These are phyloP conservation scores for Platanista minor DNA, from an alignment of 2,113 vertebrate genomes.

Conservation along the genomic window DNA sequence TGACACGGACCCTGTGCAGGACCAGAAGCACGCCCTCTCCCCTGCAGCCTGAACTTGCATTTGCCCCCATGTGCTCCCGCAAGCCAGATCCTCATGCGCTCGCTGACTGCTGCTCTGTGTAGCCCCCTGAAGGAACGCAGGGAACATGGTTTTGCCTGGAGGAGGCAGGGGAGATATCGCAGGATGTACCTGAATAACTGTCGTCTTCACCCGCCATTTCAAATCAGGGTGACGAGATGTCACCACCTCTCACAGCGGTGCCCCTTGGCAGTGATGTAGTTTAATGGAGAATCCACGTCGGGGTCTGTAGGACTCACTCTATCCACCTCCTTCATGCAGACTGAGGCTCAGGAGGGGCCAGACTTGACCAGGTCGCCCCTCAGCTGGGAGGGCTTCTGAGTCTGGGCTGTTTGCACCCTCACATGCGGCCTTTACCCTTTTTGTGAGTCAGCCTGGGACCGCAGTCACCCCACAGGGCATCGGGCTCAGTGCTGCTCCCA, in stretches of 20 bases:
- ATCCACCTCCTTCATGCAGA: not conserved
- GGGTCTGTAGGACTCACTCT: not conserved
- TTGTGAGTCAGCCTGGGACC: not conserved
- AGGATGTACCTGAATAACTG: not conserved
- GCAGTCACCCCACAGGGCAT: not conserved
- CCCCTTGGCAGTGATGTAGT: not conserved
- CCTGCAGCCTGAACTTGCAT: not conserved
- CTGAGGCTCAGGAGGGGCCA: not conserved
- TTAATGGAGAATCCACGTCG: not conserved
- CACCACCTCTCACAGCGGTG: not conserved
- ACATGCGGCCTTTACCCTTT: not conserved
- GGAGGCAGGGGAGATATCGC: slow-evolving; percentile 1
- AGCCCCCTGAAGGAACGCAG: not conserved
- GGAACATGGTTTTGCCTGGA: slow-evolving; percentile 32
- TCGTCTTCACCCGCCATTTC: not conserved
- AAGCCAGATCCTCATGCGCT: rapidly evolving
- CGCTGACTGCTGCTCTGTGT: not conserved
- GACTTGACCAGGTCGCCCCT: not conserved
- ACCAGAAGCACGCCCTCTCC: not conserved
- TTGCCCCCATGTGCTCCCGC: rapidly evolving
- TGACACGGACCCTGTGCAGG: not conserved
- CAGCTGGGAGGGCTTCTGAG: not conserved
- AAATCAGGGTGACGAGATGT: not conserved
- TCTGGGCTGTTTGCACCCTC: too few species aligned
- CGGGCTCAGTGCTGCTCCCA: rapidly evolving